phyloP scores from a whole-genome alignment of 2,888 invertebrate species.

The Rutpela maculata region DNA sequence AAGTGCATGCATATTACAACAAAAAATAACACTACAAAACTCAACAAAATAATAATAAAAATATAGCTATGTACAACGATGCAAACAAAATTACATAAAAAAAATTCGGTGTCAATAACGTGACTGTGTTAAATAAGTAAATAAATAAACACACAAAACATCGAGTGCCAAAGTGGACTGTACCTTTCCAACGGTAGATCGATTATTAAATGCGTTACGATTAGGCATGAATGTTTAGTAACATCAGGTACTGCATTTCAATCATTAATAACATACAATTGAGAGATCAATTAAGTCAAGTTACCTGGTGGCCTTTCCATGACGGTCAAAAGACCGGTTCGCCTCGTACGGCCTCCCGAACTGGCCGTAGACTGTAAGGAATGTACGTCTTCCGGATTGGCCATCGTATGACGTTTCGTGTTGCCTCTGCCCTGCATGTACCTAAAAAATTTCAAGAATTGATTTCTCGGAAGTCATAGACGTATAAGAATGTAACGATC shows the following conservation, averaged over 20 bases:
- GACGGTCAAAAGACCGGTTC: slow-evolving; percentile 90
- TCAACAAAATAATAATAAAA: slow-evolving; percentile 54
- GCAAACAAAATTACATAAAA: slow-evolving; percentile 23
- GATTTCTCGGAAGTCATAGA: neutral
- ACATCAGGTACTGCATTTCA: neutral
- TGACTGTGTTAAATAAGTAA: slow-evolving; percentile 34
- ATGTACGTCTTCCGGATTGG: slow-evolving; percentile 83
- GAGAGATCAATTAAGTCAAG: neutral
- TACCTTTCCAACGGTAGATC: slow-evolving; percentile 29
- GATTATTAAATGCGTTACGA: slow-evolving; percentile 37
- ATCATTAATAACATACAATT: neutral
- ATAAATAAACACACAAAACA: slow-evolving; percentile 48
- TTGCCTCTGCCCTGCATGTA: slow-evolving; percentile 87
- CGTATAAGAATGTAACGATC: no score
- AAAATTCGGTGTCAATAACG: slow-evolving; percentile 19
- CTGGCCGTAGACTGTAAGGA: slow-evolving; percentile 67
- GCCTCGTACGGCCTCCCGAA: slow-evolving; percentile 77
- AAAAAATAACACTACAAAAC: slow-evolving; percentile 66
- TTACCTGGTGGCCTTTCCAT: slow-evolving; percentile 91
- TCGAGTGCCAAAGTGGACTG: slow-evolving; percentile 29
- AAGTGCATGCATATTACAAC: slow-evolving; percentile 67
- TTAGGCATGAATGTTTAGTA: neutral
- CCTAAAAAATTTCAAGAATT: slow-evolving; percentile 72
- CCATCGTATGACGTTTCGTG: slow-evolving; percentile 86
- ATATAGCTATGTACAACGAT: slow-evolving; percentile 51